Base-by-base conservation (phyloP, 2,797 vertebrate genomes). In the Eupleurogrammus muticus region DNA sequence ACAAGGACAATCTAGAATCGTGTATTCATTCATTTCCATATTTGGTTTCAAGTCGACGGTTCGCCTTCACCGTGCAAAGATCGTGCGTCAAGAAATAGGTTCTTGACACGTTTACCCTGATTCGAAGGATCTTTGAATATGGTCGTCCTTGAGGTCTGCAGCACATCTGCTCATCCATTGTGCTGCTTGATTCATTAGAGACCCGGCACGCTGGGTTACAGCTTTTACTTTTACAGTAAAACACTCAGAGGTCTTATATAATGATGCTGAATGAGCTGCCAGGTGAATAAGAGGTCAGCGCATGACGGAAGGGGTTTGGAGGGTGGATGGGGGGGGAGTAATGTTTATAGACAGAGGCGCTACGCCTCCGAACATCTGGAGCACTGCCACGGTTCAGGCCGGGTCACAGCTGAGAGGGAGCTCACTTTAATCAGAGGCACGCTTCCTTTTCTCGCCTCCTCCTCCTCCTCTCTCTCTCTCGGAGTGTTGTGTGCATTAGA, bases 231-330 rank as follows among this genome's bases (percentile, higher is more conserved):
- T 86, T 83, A 84, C 80, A 76, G 80, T 80, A 70, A 85, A 90
- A 83, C 87, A 70, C 76, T 67, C 70, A 54, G 68, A 84, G 65
- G 84, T 81, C 84, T 92, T 93, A 86, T 87, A 87, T 90, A 93
- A 92, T 40, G 83, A 92, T 40, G 83, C 83, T 63, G 84, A 86
- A 77, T 66, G 72, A 75, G 91, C 90, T 92, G 90, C 83, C 88
- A 89, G 89, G 84, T 89, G 75, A 82, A 90, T 90, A 89, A 82
- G 56, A 79, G 76, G 69, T 69, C 57, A 13, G 47, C 52, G 24
- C 66, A 81, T 90, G 89, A 91, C 59, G 68, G n/a, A n/a, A n/a
- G n/a, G n/a, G n/a, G n/a, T n/a, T n/a, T n/a, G n/a, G n/a, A n/a
- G n/a, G n/a, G n/a, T n/a, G n/a, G n/a, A n/a, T n/a, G n/a, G n/a